These are phyloP conservation scores for Antechinus flavipes DNA, from an alignment of 2,113 vertebrate genomes.

Conservation along the genomic window DNA sequence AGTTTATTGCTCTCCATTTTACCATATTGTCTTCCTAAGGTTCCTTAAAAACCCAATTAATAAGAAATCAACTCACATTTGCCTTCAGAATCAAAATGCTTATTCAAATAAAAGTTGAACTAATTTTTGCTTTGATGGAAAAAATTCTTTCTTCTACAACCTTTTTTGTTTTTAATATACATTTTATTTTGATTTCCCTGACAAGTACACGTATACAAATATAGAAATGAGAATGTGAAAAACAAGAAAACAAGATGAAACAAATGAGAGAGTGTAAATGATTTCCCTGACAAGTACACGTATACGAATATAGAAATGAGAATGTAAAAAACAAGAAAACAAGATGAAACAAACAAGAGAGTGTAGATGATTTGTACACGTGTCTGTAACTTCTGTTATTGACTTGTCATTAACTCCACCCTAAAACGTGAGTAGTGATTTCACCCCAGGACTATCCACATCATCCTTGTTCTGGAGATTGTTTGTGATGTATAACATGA, in stretches of 20 bases:
- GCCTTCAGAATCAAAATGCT: neutral
- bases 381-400: neutral
- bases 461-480: neutral
- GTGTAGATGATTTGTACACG: neutral
- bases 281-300: neutral
- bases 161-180: neutral
- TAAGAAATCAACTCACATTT: neutral
- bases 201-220: neutral
- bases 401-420: neutral
- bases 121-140: neutral
- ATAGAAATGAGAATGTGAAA: neutral
- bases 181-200: neutral
- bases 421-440: neutral
- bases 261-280: neutral
- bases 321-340: neutral
- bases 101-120: neutral
- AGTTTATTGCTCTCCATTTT: neutral
- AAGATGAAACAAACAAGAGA: neutral
- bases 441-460: neutral
- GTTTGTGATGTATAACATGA: neutral
- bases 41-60: neutral
- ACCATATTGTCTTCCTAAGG: neutral
- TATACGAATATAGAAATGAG: neutral
- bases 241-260: neutral
- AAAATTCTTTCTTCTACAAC: neutral